Evolutionary conservation across 2,113 vertebrate species (phyloP).

Genomic region (Amazona vittata): DNA sequence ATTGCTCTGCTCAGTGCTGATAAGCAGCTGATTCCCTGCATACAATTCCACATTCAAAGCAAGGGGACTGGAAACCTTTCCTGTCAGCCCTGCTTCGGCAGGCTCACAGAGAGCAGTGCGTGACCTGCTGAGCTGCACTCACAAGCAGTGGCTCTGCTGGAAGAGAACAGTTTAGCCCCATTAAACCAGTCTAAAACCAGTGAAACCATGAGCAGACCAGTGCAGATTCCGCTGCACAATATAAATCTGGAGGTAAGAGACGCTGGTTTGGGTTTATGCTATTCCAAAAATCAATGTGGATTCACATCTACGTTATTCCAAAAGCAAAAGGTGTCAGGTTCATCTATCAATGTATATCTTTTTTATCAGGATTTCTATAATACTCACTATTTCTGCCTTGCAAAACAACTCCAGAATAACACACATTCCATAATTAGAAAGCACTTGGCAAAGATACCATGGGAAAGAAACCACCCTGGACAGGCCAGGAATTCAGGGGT

Average conservation of each 20-base stretch:
- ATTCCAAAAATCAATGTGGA: neutral
- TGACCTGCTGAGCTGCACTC: neutral
- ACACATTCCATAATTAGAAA: conserved; percentile 61
- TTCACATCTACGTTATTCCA: neutral
- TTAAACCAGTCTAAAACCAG: neutral
- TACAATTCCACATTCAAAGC: conserved; percentile 57
- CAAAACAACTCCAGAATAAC: conserved; percentile 8
- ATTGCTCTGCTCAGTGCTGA: conserved; percentile 37
- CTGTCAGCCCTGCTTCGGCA: conserved; percentile 17
- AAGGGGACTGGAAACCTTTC: conserved; percentile 55
- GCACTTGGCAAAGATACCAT: conserved; percentile 56
- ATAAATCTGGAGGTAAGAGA: neutral
- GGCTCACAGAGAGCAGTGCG: neutral
- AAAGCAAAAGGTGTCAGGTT: neutral
- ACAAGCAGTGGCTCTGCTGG: neutral
- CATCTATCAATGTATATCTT: neutral
- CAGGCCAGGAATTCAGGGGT: conserved; percentile 39
- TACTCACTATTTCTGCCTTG: neutral
- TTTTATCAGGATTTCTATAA: neutral
- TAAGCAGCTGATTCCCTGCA: conserved; percentile 65
- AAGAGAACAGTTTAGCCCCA: neutral
- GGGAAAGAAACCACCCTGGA: conserved; percentile 52
- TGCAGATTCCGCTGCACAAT: neutral
- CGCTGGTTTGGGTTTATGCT: neutral
- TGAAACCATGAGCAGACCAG: neutral